Conservation (phyloP, 2,113 vertebrate species). For the Chaetops frenatus region DNA sequence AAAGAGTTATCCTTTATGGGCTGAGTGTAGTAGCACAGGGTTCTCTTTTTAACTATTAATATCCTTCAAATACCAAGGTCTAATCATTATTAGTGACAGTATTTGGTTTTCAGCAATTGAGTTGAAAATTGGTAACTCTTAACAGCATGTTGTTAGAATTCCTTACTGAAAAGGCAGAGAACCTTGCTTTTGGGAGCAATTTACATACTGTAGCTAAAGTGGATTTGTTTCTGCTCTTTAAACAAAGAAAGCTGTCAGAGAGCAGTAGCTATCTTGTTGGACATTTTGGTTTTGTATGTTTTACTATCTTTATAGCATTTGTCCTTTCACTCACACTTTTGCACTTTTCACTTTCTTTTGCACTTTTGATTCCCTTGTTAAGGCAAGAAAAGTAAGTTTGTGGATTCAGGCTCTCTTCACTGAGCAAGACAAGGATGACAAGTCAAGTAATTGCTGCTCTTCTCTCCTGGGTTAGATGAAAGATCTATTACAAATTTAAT, state of each 20-base stretch:
- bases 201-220: not conserved
- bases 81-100: constrained; percentile 9
- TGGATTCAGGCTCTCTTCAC: not conserved
- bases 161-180: not conserved
- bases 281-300: not conserved
- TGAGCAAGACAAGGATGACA: not conserved
- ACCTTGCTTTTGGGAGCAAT: not conserved
- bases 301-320: not conserved
- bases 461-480: not conserved
- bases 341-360: not conserved
- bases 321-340: not conserved
- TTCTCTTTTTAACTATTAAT: constrained; percentile 45
- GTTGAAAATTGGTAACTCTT: constrained; percentile 6
- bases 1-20: constrained; percentile 54
- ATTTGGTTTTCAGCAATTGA: constrained; percentile 19
- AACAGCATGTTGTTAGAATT: not conserved
- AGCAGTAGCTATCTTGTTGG: not conserved
- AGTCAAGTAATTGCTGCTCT: not conserved
- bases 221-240: not conserved
- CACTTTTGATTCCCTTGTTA: not conserved
- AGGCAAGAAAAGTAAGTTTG: not conserved
- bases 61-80: constrained; percentile 7
- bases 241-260: not conserved
- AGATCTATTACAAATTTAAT: not conserved
- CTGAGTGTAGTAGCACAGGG: constrained; percentile 4